phyloP scores from a whole-genome alignment of 2,113 vertebrate species.

The Cryptomyrus ogoouensis region DNA sequence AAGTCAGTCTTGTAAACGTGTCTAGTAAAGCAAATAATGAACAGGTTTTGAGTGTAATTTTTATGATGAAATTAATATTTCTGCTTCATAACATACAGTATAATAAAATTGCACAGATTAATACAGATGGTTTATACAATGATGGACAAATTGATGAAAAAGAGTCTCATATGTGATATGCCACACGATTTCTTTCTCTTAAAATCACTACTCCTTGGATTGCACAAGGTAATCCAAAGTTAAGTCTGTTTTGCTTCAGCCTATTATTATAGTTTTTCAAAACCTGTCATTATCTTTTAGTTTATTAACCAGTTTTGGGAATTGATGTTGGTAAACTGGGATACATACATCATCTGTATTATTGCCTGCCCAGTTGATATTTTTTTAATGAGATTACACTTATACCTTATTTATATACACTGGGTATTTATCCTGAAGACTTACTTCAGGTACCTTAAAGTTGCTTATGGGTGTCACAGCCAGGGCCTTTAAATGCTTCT shows the following conservation, averaged over 20 bases:
- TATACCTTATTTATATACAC: background rate
- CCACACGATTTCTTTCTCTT: background rate
- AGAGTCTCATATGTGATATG: background rate
- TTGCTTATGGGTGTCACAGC: background rate
- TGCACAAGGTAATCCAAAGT: background rate
- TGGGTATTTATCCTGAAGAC: background rate
- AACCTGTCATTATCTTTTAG: background rate
- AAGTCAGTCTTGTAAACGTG: background rate
- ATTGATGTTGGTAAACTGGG: background rate
- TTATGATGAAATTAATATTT: background rate
- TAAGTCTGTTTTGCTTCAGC: background rate
- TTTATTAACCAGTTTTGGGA: background rate
- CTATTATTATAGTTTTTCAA: background rate
- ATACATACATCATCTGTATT: background rate
- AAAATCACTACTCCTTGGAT: background rate
- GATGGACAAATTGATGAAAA: background rate
- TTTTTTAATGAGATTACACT: background rate
- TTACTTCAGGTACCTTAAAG: background rate
- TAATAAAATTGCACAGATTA: background rate
- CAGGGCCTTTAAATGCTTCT: background rate
- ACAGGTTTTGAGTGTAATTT: background rate
- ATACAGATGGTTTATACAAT: background rate
- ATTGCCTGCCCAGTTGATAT: background rate
- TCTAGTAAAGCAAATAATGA: conserved; percentile 4
- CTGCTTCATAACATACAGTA: conserved; percentile 1